Conservation (phyloP, 2,113 vertebrate genomes). For the Laticauda laticaudata region DNA sequence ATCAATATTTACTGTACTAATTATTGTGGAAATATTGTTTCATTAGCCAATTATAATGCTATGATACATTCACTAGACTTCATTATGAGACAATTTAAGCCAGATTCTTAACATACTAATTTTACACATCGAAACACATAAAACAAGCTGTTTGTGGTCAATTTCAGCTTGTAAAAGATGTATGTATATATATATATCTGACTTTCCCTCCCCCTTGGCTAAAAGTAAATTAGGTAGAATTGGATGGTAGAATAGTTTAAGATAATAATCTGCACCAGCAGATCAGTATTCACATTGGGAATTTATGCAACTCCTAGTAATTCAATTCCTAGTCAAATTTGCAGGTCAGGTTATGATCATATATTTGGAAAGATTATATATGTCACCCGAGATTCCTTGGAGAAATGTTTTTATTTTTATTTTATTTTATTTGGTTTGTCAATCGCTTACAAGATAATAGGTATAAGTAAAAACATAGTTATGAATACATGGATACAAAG, state of each 20-base stretch:
- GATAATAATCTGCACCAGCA: not conserved
- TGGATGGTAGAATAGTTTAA: not conserved
- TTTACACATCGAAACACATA: not conserved
- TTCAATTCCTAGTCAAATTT: not conserved
- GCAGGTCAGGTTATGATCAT: not conserved
- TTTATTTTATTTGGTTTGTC: too few species aligned
- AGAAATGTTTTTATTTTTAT: not conserved
- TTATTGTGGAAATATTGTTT: not conserved
- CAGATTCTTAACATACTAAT: not conserved
- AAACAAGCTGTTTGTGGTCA: not conserved
- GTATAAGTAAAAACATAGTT: too few species aligned
- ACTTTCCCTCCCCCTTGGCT: not conserved
- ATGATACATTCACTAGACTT: not conserved
- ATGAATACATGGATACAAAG: too few species aligned
- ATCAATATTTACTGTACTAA: not conserved
- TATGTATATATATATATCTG: not conserved
- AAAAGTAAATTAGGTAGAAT: not conserved
- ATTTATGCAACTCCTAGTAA: not conserved
- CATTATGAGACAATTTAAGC: not conserved
- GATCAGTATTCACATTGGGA: not conserved
- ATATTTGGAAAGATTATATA: not conserved
- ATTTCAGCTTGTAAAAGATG: not conserved
- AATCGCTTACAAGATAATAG: too few species aligned
- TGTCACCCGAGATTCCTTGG: not conserved
- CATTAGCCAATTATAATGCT: not conserved